phyloP scores from a whole-genome alignment of 2,888 invertebrate genomes.

The Galeruca laticollis region DNA sequence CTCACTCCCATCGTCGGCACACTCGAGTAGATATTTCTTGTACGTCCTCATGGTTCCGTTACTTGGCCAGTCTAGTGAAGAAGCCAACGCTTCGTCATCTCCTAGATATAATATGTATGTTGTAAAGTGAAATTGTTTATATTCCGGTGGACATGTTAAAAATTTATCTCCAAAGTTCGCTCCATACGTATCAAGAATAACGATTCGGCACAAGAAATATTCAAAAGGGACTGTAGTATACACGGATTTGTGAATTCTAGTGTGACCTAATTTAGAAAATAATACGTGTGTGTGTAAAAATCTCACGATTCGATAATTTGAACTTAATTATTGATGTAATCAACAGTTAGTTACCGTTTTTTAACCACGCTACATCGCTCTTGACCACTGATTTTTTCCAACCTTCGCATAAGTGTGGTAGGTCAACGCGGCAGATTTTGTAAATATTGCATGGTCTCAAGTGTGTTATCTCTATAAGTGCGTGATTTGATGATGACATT shows the following conservation, averaged over 20 bases:
- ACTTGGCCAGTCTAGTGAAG: slow-evolving; percentile 53
- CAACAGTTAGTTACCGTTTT: slow-evolving; percentile 36
- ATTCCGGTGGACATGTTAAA: slow-evolving; percentile 4
- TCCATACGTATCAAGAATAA: neutral
- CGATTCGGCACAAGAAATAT: neutral
- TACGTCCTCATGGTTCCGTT: slow-evolving; percentile 53
- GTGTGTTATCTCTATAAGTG: neutral
- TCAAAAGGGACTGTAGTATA: neutral
- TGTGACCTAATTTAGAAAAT: slow-evolving; percentile 31
- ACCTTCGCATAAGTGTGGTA: slow-evolving; percentile 25
- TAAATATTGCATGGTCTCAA: neutral
- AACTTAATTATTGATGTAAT: slow-evolving; percentile 35
- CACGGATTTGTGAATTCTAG: neutral
- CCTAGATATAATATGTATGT: slow-evolving; percentile 21
- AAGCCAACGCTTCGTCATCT: slow-evolving; percentile 43
- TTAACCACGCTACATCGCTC: slow-evolving; percentile 30
- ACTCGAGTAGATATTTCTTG: slow-evolving; percentile 38
- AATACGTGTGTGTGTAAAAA: slow-evolving; percentile 29
- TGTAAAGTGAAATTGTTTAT: slow-evolving; percentile 28
- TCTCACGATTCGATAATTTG: slow-evolving; percentile 31
- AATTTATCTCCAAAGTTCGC: neutral
- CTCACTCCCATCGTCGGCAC: slow-evolving; percentile 37
- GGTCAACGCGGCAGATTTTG: slow-evolving; percentile 20
- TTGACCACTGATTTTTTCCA: slow-evolving; percentile 19
- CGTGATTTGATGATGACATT: slow-evolving; percentile 12